These are phyloP conservation scores for Clupea harengus DNA, from an alignment of 2,113 vertebrate genomes.

Conservation along the genomic window DNA sequence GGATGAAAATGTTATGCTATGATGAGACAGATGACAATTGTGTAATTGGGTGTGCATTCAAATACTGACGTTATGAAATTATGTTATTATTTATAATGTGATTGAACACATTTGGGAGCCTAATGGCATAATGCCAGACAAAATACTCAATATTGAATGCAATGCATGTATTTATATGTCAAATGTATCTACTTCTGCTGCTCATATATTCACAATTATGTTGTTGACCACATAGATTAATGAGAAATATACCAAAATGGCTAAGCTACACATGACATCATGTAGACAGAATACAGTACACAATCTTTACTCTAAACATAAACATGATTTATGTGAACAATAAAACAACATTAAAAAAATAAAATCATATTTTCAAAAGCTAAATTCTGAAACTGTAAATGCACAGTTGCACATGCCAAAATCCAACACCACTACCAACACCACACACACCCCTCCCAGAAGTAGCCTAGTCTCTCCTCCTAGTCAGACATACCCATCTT, in stretches of 20 bases:
- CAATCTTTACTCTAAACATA: too few species aligned
- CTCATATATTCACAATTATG: background rate
- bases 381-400: background rate
- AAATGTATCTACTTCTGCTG: background rate
- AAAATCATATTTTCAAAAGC: background rate
- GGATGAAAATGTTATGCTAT: background rate
- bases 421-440: too few species aligned
- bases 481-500: slow-evolving; percentile 54
- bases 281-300: too few species aligned
- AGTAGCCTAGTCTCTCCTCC: background rate
- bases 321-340: too few species aligned
- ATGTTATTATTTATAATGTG: too few species aligned
- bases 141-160: background rate
- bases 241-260: too few species aligned
- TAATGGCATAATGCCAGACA: too few species aligned
- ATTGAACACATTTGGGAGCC: too few species aligned
- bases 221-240: background rate
- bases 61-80: too few species aligned
- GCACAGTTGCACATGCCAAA: background rate
- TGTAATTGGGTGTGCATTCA: too few species aligned
- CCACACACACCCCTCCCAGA: background rate
- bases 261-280: too few species aligned
- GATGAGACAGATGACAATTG: too few species aligned
- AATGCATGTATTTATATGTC: background rate
- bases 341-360: background rate